These are phyloP conservation scores for Bursaphelenchus okinawaensis DNA, from an alignment of 2,888 invertebrate genomes.

Conservation along the genomic window DNA sequence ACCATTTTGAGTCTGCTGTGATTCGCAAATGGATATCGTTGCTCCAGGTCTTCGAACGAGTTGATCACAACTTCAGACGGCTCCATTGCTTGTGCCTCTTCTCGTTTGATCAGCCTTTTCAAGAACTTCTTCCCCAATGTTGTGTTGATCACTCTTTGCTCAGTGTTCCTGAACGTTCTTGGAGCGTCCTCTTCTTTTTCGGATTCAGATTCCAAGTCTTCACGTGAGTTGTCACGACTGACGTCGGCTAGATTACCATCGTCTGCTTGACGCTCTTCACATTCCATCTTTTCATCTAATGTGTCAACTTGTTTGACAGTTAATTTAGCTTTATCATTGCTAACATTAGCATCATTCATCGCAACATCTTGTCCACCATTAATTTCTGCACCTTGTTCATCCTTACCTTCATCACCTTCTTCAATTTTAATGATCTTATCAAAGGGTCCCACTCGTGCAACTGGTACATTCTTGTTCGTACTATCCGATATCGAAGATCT, in stretches of 20 bases:
- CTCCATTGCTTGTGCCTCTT: neutral
- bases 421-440: neutral
- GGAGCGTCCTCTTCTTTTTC: neutral
- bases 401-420: neutral
- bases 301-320: too few relatives aligned
- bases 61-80: conserved; percentile 1
- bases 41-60: conserved; percentile 10
- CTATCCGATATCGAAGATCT: neutral
- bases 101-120: neutral
- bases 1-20: conserved; percentile 12
- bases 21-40: conserved; percentile 10
- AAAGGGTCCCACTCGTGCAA: neutral
- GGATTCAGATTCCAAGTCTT: neutral
- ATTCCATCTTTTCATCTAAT: too few relatives aligned
- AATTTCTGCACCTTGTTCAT: neutral
- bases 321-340: neutral
- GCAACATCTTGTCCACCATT: too few relatives aligned
- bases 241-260: too few relatives aligned
- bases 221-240: neutral
- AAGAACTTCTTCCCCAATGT: neutral
- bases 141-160: neutral
- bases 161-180: neutral
- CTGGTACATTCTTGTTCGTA: neutral
- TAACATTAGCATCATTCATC: too few relatives aligned
- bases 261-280: neutral